Base-by-base conservation (phyloP, 2,888 invertebrate species). In the Cheilosia vulpina region DNA sequence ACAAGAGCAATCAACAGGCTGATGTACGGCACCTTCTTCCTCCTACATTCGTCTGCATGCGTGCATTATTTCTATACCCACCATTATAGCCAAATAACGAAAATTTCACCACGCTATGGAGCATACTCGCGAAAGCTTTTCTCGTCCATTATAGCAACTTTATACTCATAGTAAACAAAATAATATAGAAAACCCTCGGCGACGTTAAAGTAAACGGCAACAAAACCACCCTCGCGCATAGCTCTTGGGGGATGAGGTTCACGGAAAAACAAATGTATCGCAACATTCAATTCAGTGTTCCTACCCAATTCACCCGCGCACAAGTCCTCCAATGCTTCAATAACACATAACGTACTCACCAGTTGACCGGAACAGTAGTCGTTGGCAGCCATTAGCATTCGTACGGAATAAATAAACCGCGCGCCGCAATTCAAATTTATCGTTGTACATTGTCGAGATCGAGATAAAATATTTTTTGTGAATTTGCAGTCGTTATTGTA, bases 291-390 rank as follows among this genome's bases (percentile, higher is more conserved):
- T 71, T 76, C 43, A 81, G 53, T 72, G 43, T 55, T 47, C 34
- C 57, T 38, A 63, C 34, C 66, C 76, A 81, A 77, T 63, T 72
- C 82, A 72, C 78, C 82, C 77, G 72, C 77, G 68, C 77, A 81
- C 57, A 72, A 77, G 76, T 57, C 72, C 65, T 80, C 81, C 50
- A 71, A 76, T 38, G 50, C 57, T 84, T 75, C 53, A 75, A 72
- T 63, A 81, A 53, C 72, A 81, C 81, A 85, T 55, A 81, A 68
- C 71, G 66, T 68, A 81, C 63, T 81, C 81, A 81, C 68, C 72
- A 76, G 81, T 68, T 80, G 81, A 77, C 76, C 76, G 81, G 76
- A 81, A 77, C 72, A 81, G 85, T 80, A 71, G 80, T 81, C 81
- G 66, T 73, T 81, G 68, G 77, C 72, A 68, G 81, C 43, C 71